Conservation (phyloP, 2,113 vertebrate genomes). For the Myocastor coypus region DNA sequence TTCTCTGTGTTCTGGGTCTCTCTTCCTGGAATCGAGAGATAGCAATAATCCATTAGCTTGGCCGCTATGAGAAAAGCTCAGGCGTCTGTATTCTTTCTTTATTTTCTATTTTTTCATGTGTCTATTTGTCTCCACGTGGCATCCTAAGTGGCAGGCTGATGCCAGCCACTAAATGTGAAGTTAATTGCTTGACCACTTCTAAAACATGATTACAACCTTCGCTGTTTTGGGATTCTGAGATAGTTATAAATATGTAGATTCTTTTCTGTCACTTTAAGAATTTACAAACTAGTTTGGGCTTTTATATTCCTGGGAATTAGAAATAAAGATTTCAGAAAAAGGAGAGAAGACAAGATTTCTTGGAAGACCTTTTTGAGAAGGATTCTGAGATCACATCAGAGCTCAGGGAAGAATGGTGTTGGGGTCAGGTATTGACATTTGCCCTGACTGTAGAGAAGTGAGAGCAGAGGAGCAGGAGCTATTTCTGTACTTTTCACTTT, state of each 20-base stretch:
- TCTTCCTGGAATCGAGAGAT: neutral
- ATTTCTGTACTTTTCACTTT: neutral
- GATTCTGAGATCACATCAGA: neutral
- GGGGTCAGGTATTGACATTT: neutral
- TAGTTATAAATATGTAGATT: neutral
- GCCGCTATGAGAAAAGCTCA: neutral
- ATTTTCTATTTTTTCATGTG: neutral
- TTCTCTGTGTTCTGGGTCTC: neutral
- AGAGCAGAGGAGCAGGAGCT: neutral
- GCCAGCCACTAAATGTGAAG: neutral
- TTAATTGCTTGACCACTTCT: neutral
- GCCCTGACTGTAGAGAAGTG: neutral
- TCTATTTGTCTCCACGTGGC: neutral
- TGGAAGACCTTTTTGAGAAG: neutral
- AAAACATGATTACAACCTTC: neutral
- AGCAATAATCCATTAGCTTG: neutral
- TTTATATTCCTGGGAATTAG: neutral
- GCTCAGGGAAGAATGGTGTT: neutral
- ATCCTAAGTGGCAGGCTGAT: neutral
- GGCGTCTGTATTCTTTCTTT: neutral
- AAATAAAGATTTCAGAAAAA: neutral
- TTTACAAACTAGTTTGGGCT: neutral
- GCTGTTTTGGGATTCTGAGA: neutral
- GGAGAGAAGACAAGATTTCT: neutral
- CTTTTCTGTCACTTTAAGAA: neutral